A percentile compares a stretch with the other conserved stretches of the same genome.
Evolutionary conservation across 2,888 invertebrate genomes (phyloP).

Genomic region (Pelosia muscerda): DNA sequence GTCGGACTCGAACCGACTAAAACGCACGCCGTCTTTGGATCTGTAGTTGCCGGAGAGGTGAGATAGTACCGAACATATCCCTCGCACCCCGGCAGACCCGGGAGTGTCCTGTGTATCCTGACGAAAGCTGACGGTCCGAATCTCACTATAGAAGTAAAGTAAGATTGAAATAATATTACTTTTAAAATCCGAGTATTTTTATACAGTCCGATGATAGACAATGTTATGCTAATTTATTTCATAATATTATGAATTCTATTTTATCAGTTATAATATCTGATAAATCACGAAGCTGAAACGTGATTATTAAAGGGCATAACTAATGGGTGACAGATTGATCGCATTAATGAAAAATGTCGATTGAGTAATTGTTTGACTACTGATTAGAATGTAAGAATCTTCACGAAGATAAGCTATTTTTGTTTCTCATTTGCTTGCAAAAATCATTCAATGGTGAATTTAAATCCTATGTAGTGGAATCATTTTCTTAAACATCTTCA

Average conservation of each 20-base stretch:
- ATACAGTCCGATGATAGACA: not conserved
- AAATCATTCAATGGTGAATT: not conserved
- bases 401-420: not conserved
- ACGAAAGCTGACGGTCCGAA: too few species aligned
- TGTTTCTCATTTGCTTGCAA: not conserved
- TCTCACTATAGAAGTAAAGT: too few species aligned
- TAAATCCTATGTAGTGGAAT: too few species aligned
- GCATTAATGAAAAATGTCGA: conserved; percentile 30
- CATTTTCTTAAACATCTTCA: too few species aligned
- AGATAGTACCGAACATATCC: too few species aligned
- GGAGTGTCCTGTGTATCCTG: too few species aligned
- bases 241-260: conserved; percentile 1
- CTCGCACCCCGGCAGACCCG: too few species aligned
- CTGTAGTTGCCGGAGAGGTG: too few species aligned
- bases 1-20: too few species aligned
- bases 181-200: too few species aligned
- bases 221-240: not conserved
- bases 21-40: too few species aligned
- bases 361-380: conserved; percentile 25
- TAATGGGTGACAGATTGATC: conserved; percentile 30
- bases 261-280: conserved; percentile 25
- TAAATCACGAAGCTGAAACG: conserved; percentile 40
- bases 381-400: conserved; percentile 15
- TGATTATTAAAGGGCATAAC: conserved; percentile 33
- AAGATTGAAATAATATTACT: too few species aligned